Conservation (phyloP, 2,888 invertebrate species). For the Clanis bilineata region DNA sequence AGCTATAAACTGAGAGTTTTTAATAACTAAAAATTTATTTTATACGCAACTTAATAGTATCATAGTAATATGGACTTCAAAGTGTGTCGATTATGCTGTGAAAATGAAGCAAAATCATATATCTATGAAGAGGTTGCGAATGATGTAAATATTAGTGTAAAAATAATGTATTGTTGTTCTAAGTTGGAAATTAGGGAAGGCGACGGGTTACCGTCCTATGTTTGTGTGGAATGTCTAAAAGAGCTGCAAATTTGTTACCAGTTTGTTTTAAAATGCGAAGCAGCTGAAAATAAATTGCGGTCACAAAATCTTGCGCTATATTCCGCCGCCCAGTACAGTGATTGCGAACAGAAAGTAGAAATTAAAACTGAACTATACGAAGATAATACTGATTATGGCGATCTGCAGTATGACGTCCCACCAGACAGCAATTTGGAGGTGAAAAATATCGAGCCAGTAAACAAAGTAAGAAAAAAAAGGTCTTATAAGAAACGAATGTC, state of each 20-base stretch:
- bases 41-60: too few species aligned
- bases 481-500: conserved; percentile 34
- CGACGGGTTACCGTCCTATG: conserved; percentile 53
- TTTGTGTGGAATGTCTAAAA: conserved; percentile 51
- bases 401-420: conserved; percentile 1
- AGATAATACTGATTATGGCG: conserved; percentile 30
- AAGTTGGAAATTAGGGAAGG: conserved; percentile 45
- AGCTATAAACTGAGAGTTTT: too few species aligned
- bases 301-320: conserved; percentile 24
- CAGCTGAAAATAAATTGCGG: conserved; percentile 52
- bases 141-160: conserved; percentile 37
- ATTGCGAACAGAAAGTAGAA: conserved; percentile 37
- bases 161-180: conserved; percentile 58
- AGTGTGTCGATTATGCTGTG: conserved; percentile 57
- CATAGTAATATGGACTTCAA: conserved; percentile 40
- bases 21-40: too few species aligned
- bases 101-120: conserved; percentile 40
- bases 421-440: neutral
- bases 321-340: conserved; percentile 16
- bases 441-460: neutral
- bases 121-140: conserved; percentile 41
- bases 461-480: conserved; percentile 25
- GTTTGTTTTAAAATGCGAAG: conserved; percentile 59
- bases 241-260: conserved; percentile 49
- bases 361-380: conserved; percentile 45